Conservation (phyloP, 2,797 vertebrate species). For the Ateles fusciceps region DNA sequence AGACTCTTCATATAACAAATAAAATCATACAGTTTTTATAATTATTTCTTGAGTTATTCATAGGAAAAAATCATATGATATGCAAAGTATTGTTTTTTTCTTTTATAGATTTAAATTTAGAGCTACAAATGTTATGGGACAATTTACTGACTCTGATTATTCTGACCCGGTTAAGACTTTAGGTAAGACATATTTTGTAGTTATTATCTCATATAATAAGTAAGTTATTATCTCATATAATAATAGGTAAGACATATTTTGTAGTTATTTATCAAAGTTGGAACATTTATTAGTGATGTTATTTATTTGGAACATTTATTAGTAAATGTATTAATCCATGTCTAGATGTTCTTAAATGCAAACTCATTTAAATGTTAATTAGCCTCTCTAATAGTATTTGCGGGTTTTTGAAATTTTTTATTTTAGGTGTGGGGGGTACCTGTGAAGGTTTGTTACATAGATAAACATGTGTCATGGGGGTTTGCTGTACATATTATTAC, state of each 20-base stretch:
- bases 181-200: slow-evolving; percentile 85
- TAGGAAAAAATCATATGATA: background rate
- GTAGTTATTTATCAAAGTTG: background rate
- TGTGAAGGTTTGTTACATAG: background rate
- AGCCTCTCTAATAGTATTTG: background rate
- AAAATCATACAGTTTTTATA: background rate
- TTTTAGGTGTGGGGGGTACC: background rate
- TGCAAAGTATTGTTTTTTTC: slow-evolving; percentile 52
- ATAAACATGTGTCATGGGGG: background rate
- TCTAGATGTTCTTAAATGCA: slow-evolving; percentile 19
- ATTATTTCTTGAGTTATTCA: slow-evolving; percentile 10
- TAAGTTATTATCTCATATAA: background rate
- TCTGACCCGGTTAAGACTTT: slow-evolving; percentile 93
- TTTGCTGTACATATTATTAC: no score
- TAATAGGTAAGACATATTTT: slow-evolving; percentile 86
- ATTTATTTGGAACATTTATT: slow-evolving; percentile 22
- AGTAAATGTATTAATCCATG: background rate
- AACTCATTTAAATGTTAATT: slow-evolving; percentile 50
- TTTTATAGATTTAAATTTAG: slow-evolving; percentile 95
- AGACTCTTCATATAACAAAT: background rate
- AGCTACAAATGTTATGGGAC: slow-evolving; percentile 93
- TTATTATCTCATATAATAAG: background rate
- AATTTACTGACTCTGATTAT: slow-evolving; percentile 95
- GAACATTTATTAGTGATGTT: background rate
- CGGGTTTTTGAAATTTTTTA: background rate